Conservation (phyloP, 2,888 invertebrate species). For the Nomada fabriciana region DNA sequence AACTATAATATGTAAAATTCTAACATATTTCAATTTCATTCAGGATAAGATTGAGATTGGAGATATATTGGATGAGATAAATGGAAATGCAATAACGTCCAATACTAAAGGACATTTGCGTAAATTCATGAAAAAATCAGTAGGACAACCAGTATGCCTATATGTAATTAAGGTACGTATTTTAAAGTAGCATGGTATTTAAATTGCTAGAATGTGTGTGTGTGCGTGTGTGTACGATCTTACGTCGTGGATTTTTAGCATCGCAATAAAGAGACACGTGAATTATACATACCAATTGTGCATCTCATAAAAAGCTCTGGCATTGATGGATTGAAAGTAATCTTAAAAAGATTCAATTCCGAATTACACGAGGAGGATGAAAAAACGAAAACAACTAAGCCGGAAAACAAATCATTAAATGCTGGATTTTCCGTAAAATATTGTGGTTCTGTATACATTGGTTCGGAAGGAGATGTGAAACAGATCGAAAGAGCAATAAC, state of each 20-base stretch:
- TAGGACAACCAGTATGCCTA: slow-evolving; percentile 84
- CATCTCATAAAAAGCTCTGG: slow-evolving; percentile 79
- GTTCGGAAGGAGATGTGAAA: slow-evolving; percentile 85
- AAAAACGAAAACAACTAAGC: slow-evolving; percentile 23
- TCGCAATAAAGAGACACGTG: slow-evolving; percentile 80
- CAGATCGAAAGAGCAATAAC: slow-evolving; percentile 85
- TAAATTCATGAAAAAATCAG: slow-evolving; percentile 84
- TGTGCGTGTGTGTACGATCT: neutral
- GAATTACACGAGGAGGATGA: slow-evolving; percentile 31
- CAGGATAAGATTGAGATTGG: slow-evolving; percentile 87
- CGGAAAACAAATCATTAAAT: slow-evolving; percentile 62
- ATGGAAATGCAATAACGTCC: slow-evolving; percentile 85
- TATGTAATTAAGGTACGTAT: slow-evolving; percentile 86
- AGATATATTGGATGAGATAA: slow-evolving; percentile 88
- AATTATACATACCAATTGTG: slow-evolving; percentile 85
- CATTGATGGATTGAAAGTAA: slow-evolving; percentile 74
- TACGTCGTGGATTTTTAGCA: slow-evolving; percentile 70
- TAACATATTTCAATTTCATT: slow-evolving; percentile 40
- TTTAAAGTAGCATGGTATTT: slow-evolving; percentile 1
- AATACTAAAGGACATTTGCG: slow-evolving; percentile 85
- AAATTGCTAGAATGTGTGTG: neutral
- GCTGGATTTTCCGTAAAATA: slow-evolving; percentile 85
- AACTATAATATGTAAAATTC: neutral
- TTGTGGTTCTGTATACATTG: slow-evolving; percentile 85
- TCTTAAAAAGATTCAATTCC: slow-evolving; percentile 68